phyloP scores from a whole-genome alignment of 2,113 vertebrate genomes.

The Anarrhichthys ocellatus region DNA sequence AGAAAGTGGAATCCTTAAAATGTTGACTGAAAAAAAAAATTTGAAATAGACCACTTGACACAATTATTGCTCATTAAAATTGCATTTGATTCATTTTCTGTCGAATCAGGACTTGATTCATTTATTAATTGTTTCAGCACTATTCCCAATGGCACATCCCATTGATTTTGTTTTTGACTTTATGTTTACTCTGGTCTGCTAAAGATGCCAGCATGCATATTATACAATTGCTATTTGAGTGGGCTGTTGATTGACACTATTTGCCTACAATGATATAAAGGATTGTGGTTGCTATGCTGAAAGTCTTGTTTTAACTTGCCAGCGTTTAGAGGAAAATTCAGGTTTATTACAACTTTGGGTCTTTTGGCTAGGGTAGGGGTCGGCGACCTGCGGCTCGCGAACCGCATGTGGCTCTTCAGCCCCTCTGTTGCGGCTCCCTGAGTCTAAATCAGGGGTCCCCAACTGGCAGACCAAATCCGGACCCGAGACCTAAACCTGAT shows the following conservation, averaged over 20 bases:
- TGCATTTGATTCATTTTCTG: not conserved
- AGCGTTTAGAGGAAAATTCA: not conserved
- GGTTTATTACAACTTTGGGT: not conserved
- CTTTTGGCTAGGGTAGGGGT: too few relatives aligned
- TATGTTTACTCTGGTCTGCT: not conserved
- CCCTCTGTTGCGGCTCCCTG: too few relatives aligned
- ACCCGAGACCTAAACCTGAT: too few relatives aligned
- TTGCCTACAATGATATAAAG: not conserved
- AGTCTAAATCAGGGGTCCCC: too few relatives aligned
- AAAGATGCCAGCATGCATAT: not conserved
- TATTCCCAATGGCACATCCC: not conserved
- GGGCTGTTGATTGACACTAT: not conserved
- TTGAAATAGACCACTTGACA: not conserved
- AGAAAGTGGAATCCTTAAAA: not conserved
- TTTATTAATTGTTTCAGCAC: not conserved
- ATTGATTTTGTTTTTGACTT: not conserved
- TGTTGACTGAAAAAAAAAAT: not conserved
- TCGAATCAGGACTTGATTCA: not conserved
- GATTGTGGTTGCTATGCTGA: not conserved
- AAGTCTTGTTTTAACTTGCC: not conserved
- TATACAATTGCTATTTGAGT: not conserved
- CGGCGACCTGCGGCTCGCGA: too few relatives aligned
- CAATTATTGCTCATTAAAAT: not conserved
- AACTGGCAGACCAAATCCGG: too few relatives aligned
- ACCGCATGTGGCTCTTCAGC: too few relatives aligned